Evolutionary conservation across 2,797 vertebrate genomes (phyloP).

Genomic region (Poecilia picta): DNA sequence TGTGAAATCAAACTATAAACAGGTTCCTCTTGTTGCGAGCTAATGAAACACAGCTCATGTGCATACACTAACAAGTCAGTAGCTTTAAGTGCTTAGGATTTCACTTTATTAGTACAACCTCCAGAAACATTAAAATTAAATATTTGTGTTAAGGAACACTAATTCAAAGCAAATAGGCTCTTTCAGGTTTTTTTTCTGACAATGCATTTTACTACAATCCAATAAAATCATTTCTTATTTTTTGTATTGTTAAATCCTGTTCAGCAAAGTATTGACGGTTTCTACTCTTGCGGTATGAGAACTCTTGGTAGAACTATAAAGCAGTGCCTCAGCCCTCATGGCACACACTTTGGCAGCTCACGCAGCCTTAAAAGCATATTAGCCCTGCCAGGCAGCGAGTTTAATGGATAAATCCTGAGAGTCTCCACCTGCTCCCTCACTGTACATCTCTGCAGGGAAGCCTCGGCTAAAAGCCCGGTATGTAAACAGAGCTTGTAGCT

Average conservation of each 20-base stretch:
- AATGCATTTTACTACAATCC: not conserved
- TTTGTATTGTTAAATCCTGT: not conserved
- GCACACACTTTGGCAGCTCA: conserved; percentile 1
- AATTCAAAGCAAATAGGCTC: too few relatives aligned
- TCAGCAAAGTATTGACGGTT: not conserved
- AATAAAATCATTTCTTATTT: not conserved
- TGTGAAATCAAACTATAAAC: not conserved
- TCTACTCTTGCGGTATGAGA: not conserved
- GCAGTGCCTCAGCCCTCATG: conserved; percentile 6
- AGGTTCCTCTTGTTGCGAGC: not conserved
- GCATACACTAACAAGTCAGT: not conserved
- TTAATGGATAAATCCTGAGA: conserved; percentile 40
- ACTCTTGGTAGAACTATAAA: not conserved
- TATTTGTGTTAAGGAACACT: not conserved
- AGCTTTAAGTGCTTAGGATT: not conserved
- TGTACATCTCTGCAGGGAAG: conserved; percentile 26
- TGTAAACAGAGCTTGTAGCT: conserved; percentile 27
- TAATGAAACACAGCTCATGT: not conserved
- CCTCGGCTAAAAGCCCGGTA: conserved; percentile 28
- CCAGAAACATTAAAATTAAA: not conserved
- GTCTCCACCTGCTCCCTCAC: conserved; percentile 41
- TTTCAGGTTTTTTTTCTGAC: not conserved
- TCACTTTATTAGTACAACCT: not conserved
- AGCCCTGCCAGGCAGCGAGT: conserved; percentile 30
- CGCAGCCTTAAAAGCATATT: conserved; percentile 37